Base-by-base conservation (phyloP, 2,113 vertebrate species). In the Puffinus mauretanicus region DNA sequence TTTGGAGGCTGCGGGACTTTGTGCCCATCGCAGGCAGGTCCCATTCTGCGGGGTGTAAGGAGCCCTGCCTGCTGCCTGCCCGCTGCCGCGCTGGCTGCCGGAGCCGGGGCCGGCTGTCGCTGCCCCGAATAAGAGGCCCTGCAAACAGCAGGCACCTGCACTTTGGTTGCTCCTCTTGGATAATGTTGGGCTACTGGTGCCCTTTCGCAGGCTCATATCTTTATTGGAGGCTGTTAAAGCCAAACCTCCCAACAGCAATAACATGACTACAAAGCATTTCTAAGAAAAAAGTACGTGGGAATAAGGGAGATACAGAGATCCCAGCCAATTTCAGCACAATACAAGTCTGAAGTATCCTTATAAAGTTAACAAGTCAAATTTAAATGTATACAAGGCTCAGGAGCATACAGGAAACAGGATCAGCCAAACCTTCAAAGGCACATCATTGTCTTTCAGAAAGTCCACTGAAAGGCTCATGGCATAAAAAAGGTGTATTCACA, bases 221-320 rank as follows among this genome's bases (percentile, higher is more conserved):
- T 99, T 99, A 99, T 99, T 98, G 98, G 97, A 96, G 98, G 98
- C 96, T 98, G 98, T 99, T 97, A 98, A 98, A 98, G 98, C 97
- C 97, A 97, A 98, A 98, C 98, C 97, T 98, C 97, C 96, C 94
- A 98, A 98, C 97, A 98, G 98, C 98, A 98, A 98, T 98, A 98
- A 98, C 87, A 92, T 88, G 98, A 98, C 98, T 98, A 99, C 97
- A 98, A 98, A 98, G 98, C 97, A 97, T 98, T 98, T 98, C 96
- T 96, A 95, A 98, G 98, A 97, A 98, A 91, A 98, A 99, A 98
- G 98, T 99, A 98, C 98, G 98, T 99, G 99, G 98, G 99, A 99
- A 99, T 98, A 97, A 97, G 97, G 36, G 95, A 98, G 98, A 98
- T 98, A 98, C 93, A 72, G 97, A 75, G 82, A 98, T 99, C 98